Conservation (phyloP, 2,888 invertebrate genomes). For the Priocnemis perturbator region DNA sequence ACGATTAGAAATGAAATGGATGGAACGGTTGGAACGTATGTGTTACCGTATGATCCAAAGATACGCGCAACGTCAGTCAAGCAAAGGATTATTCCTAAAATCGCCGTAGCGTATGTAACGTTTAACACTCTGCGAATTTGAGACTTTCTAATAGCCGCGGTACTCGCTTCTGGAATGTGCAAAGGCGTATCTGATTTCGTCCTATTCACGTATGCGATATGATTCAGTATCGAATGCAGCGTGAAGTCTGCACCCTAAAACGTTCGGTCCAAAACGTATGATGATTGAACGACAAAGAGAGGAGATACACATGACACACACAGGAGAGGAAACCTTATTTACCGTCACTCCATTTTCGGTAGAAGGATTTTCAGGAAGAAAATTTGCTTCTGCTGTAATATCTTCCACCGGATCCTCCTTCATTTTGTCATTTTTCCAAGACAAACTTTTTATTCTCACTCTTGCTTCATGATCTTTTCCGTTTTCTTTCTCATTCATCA, state of each 20-base stretch:
- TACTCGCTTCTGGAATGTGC: slow-evolving; percentile 68
- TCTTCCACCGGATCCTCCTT: slow-evolving; percentile 67
- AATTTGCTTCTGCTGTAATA: slow-evolving; percentile 72
- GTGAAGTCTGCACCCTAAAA: slow-evolving; percentile 73
- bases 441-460: slow-evolving; percentile 72
- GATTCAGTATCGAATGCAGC: slow-evolving; percentile 77
- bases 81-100: slow-evolving; percentile 77
- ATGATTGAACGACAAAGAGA: too few species aligned
- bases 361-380: slow-evolving; percentile 63
- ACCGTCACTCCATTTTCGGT: slow-evolving; percentile 59
- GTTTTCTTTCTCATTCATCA: slow-evolving; percentile 63
- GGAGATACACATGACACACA: too few species aligned
- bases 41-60: slow-evolving; percentile 77
- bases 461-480: slow-evolving; percentile 60
- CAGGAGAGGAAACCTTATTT: slow-evolving; percentile 8
- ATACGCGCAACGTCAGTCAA: slow-evolving; percentile 76
- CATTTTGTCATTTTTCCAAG: slow-evolving; percentile 72
- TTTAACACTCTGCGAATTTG: slow-evolving; percentile 77
- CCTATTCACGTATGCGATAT: slow-evolving; percentile 77
- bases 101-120: slow-evolving; percentile 77
- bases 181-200: slow-evolving; percentile 70
- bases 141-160: slow-evolving; percentile 68
- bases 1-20: too few species aligned
- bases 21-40: slow-evolving; percentile 1
- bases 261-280: slow-evolving; percentile 15